Evolutionary conservation across 1,140 invertebrate genomes (phyloP).

Genomic region (Elysia chlorotica): DNA sequence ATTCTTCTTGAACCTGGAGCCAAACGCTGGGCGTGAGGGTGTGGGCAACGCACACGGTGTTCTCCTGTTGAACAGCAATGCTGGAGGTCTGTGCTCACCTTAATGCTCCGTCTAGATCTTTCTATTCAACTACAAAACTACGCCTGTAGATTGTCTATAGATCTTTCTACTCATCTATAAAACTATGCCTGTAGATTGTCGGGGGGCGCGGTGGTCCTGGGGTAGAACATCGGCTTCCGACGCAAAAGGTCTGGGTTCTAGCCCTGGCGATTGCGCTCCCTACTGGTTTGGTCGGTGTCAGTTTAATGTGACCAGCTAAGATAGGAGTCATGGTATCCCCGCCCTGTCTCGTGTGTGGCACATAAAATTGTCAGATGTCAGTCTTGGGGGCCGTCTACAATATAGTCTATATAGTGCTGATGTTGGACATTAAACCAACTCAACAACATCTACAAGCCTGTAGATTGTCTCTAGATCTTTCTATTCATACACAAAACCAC

Average conservation of each 20-base stretch:
- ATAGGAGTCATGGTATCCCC: too few relatives aligned
- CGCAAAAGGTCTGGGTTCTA: not conserved
- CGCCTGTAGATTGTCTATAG: not conserved
- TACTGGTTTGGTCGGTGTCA: too few relatives aligned
- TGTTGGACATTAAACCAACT: too few relatives aligned
- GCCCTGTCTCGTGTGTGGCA: too few relatives aligned
- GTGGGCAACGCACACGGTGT: conserved; percentile 63
- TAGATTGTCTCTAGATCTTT: too few relatives aligned
- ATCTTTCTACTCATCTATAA: not conserved
- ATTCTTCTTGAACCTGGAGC: conserved; percentile 66
- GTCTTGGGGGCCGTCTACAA: too few relatives aligned
- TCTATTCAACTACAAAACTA: not conserved
- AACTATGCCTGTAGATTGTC: not conserved
- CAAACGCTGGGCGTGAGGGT: conserved; percentile 30
- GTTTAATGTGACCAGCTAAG: too few relatives aligned
- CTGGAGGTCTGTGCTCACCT: conserved; percentile 56
- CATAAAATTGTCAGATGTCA: too few relatives aligned
- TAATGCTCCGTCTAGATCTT: not conserved
- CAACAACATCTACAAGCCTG: too few relatives aligned
- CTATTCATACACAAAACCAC: too few relatives aligned
- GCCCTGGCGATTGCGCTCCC: too few relatives aligned
- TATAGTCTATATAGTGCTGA: too few relatives aligned
- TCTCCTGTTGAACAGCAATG: conserved; percentile 65
- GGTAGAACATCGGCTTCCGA: not conserved
- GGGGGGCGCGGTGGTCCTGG: not conserved